Percentiles rank a stretch among this genome's conserved stretches.
Evolutionary conservation across 2,797 vertebrate species (phyloP).

Genomic region (Pseudochromis fuscus): DNA sequence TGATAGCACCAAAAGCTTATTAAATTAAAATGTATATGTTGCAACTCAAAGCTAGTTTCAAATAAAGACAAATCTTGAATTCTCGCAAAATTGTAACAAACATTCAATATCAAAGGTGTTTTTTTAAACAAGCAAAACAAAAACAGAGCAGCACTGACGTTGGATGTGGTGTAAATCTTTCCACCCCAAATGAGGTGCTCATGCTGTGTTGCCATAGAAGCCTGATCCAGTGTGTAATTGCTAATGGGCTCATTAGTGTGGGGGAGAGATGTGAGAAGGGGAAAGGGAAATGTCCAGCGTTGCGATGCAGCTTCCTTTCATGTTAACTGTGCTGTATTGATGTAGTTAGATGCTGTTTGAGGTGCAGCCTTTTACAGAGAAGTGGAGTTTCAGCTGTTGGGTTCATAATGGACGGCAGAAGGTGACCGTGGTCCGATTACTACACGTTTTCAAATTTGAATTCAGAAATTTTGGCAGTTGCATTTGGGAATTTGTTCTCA

Average conservation of each 20-base stretch:
- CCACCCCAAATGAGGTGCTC: conserved; percentile 33
- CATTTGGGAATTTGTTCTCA: not conserved
- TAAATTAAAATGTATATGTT: too few relatives aligned
- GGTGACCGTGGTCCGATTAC: not conserved
- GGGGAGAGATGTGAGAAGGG: conserved; percentile 42
- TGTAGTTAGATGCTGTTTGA: conserved; percentile 1
- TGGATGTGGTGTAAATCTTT: conserved; percentile 43
- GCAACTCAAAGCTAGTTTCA: too few relatives aligned
- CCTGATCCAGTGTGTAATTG: conserved; percentile 63
- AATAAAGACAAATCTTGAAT: too few relatives aligned
- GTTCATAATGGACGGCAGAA: not conserved
- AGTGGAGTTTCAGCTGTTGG: not conserved
- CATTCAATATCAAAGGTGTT: not conserved
- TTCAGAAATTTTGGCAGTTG: not conserved
- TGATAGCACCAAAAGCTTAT: too few relatives aligned
- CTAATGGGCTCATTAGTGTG: conserved; percentile 63
- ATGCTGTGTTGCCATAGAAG: conserved; percentile 72
- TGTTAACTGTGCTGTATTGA: conserved; percentile 4
- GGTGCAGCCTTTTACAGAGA: not conserved
- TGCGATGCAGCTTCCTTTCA: conserved; percentile 35
- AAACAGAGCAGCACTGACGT: not conserved
- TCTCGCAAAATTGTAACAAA: too few relatives aligned
- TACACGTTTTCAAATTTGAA: too few relatives aligned
- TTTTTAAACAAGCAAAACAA: not conserved
- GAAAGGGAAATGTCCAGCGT: conserved; percentile 32